These are phyloP conservation scores for Mastacembelus armatus DNA, from an alignment of 2,797 vertebrate species.

Conservation along the genomic window DNA sequence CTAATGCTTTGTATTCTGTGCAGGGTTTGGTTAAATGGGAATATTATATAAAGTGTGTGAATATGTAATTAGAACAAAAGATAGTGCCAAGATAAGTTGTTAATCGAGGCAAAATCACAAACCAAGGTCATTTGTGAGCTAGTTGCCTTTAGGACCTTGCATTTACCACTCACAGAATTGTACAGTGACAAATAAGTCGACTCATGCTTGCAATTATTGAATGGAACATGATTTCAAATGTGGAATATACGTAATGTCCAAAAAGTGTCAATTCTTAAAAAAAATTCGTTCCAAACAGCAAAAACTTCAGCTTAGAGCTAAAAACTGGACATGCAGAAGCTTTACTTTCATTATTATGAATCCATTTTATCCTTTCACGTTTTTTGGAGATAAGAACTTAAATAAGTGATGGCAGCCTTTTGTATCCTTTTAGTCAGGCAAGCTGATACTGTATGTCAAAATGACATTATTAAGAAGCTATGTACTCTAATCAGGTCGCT, in stretches of 20 bases:
- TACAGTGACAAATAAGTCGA: background rate
- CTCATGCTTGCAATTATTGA: background rate
- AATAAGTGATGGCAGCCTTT: background rate
- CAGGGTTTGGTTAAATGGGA: background rate
- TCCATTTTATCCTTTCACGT: constrained; percentile 1
- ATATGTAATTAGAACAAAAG: constrained; percentile 5
- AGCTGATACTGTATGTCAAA: constrained; percentile 12
- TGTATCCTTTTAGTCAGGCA: background rate
- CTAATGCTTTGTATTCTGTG: background rate
- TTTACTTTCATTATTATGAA: background rate
- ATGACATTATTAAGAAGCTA: background rate
- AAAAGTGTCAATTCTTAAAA: background rate
- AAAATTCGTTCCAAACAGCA: constrained; percentile 1
- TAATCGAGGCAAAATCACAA: background rate
- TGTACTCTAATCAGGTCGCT: constrained; percentile 10
- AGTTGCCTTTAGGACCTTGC: background rate
- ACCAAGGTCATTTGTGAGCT: background rate
- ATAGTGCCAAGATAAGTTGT: background rate
- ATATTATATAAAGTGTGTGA: background rate
- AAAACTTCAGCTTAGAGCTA: background rate
- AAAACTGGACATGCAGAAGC: constrained; percentile 1
- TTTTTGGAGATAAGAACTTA: constrained; percentile 13
- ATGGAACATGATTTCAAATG: background rate
- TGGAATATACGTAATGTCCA: background rate
- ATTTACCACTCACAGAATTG: background rate